Percentiles rank a stretch among this genome's conserved stretches.
Conservation (phyloP, 2,888 invertebrate species). For the Octodonta nipae region DNA sequence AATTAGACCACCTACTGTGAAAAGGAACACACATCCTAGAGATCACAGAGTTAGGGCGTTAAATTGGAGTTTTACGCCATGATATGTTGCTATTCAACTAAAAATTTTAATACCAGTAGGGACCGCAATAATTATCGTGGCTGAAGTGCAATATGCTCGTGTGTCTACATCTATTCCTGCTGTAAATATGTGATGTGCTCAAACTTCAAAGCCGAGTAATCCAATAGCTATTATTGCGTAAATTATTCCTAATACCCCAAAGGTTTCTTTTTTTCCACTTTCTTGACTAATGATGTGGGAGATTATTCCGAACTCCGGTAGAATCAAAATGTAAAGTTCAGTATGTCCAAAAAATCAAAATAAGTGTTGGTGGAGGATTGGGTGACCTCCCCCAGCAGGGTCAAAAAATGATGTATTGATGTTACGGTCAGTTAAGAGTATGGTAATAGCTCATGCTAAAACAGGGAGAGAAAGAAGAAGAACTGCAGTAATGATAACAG, state of each 20-base stretch:
- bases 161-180: slow-evolving; percentile 74
- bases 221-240: slow-evolving; percentile 68
- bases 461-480: slow-evolving; percentile 66
- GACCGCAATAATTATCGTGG: too few relatives aligned
- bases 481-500: too few relatives aligned
- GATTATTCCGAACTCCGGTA: slow-evolving; percentile 71
- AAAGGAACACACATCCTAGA: slow-evolving; percentile 64
- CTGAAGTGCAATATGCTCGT: slow-evolving; percentile 71
- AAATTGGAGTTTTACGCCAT: slow-evolving; percentile 46
- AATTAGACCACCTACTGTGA: slow-evolving; percentile 61
- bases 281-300: slow-evolving; percentile 65
- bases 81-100: slow-evolving; percentile 63
- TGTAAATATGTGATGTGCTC: slow-evolving; percentile 77
- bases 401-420: slow-evolving; percentile 72
- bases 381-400: slow-evolving; percentile 66
- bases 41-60: slow-evolving; percentile 50
- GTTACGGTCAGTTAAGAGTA: slow-evolving; percentile 66
- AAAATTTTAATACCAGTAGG: slow-evolving; percentile 78
- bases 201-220: slow-evolving; percentile 68
- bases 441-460: slow-evolving; percentile 67
- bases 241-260: slow-evolving; percentile 9
- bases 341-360: slow-evolving; percentile 83
- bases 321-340: slow-evolving; percentile 76
- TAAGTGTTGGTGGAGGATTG: slow-evolving; percentile 68
- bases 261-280: slow-evolving; percentile 36